phyloP scores from a whole-genome alignment of 2,113 vertebrate species.

The Cynopterus brachyotis region DNA sequence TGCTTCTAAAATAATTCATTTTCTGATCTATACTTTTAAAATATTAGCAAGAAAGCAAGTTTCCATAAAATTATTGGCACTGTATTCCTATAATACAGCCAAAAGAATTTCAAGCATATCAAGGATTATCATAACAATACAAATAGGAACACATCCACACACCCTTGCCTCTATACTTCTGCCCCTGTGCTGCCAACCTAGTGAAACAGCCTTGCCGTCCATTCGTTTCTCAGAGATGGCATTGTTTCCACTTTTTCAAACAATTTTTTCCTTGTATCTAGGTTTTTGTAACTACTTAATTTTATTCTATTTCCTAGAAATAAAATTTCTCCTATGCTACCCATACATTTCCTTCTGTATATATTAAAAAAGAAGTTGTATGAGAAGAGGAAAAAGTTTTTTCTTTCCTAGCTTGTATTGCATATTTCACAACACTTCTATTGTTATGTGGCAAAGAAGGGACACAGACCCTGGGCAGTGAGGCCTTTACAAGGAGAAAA shows the following conservation, averaged over 20 bases:
- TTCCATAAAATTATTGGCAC: neutral
- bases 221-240: neutral
- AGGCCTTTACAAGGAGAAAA: neutral
- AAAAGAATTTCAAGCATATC: no score
- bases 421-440: conserved; percentile 60
- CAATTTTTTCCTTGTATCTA: neutral
- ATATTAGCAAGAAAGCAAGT: neutral
- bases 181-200: neutral
- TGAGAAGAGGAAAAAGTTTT: neutral
- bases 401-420: conserved; percentile 51
- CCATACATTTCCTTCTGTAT: conserved; percentile 27
- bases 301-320: conserved; percentile 35
- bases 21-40: neutral
- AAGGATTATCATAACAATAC: no score
- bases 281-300: neutral
- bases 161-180: neutral
- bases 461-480: neutral
- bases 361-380: conserved; percentile 27
- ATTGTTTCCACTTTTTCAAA: neutral
- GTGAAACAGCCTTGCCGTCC: neutral
- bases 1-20: neutral
- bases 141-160: no score
- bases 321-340: neutral
- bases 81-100: neutral
- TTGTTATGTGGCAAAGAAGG: neutral